phyloP scores from a whole-genome alignment of 2,888 invertebrate genomes.

The Leucozona laternaria region DNA sequence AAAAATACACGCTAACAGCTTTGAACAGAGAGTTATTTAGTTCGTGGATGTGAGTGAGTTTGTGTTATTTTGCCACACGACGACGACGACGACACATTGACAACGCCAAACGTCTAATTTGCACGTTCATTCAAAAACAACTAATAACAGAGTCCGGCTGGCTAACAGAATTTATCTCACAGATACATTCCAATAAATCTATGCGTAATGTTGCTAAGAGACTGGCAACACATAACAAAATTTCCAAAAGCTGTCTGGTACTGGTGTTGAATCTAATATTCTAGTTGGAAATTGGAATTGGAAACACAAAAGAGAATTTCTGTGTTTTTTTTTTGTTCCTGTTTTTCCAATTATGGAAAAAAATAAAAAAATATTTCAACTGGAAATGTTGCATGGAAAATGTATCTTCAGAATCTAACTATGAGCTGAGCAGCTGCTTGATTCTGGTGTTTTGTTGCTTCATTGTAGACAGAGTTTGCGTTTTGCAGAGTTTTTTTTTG shows the following conservation, averaged over 20 bases:
- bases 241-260: conserved; percentile 68
- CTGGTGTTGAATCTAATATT: conserved; percentile 18
- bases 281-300: conserved; percentile 42
- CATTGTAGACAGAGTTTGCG: conserved; percentile 53
- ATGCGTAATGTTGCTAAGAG: conserved; percentile 78
- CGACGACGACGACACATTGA: conserved; percentile 45
- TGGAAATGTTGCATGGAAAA: conserved; percentile 78
- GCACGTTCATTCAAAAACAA: conserved; percentile 83
- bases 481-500: conserved; percentile 55
- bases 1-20: conserved; percentile 68
- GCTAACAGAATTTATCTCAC: conserved; percentile 79
- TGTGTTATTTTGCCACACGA: conserved; percentile 9
- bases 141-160: conserved; percentile 79
- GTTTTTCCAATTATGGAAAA: not conserved
- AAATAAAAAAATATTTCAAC: conserved; percentile 30
- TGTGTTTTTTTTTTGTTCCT: conserved; percentile 33
- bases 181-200: conserved; percentile 81
- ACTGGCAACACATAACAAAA: conserved; percentile 76
- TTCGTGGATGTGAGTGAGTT: conserved; percentile 45
- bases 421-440: conserved; percentile 41
- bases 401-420: conserved; percentile 32
- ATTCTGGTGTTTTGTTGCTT: conserved; percentile 36
- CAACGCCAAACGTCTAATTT: conserved; percentile 81
- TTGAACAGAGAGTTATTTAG: conserved; percentile 35
- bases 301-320: conserved; percentile 73